Evolutionary conservation across 2,888 invertebrate genomes (phyloP), one percentile per base, ranked within the genome.

Genomic region (Desoria tigrina): DNA sequence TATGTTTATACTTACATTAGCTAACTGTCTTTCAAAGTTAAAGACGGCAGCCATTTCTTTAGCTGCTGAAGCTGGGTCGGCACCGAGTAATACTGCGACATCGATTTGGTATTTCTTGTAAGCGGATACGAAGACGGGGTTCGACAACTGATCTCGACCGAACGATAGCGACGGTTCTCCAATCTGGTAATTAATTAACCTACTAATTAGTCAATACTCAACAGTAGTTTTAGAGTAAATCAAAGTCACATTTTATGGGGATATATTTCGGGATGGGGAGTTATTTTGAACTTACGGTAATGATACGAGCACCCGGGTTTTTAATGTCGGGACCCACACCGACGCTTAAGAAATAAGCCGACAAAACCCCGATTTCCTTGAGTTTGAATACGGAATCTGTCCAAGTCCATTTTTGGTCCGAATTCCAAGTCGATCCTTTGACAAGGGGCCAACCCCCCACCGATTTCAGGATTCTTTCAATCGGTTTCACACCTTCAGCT

Each of bases 321-420:
- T 92, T 92, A 67, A 92, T 84, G 80, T 94, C 93, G 16, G 90
- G 88, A 42, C 89, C 88, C 77, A 94, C 89, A 54, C 92, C 91
- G 79, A 94, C 91, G 79, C 93, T 92, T 27, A 94, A 84, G 80
- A 93, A 88, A 79, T 92, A 92, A 81, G 93, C 92, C 66, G 91
- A 88, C 70, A 90, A 90, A 81, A 91, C 92, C 2, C 94, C 94
- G 57, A 85, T 82, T 59, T 83, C 81, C 51, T 92, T 85, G 82
- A 92, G 92, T 68, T 86, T 87, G 81, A 90, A 91, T 11, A 92
- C 89, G 0, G 89, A 87, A 74, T 88, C 83, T 76, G 87, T 87
- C 94, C 94, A 94, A 71, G 86, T 84, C 83, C 90, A 94, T 14
- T 82, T 80, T 0, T 79, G 78, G 11, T 42, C 74, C 1, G 57